Evolutionary conservation across 2,797 vertebrate genomes (phyloP), one percentile per base, ranked within the genome.

Genomic region (Thaleichthys pacificus): DNA sequence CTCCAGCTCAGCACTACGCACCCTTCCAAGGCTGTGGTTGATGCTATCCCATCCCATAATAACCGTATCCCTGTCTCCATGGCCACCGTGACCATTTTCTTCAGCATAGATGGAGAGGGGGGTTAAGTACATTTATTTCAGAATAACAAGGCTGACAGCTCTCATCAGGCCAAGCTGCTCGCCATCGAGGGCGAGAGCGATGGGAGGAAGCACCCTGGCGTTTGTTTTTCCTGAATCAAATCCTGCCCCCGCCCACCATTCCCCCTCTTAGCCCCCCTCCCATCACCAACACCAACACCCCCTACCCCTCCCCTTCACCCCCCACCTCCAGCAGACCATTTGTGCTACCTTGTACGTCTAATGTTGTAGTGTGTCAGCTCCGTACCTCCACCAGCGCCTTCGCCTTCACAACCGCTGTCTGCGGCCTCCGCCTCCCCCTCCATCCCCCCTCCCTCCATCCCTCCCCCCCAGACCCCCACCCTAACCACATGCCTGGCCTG

Each of bases 141-240:
- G 77, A 85, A 86, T 86, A 91, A 92, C 80, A 85, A 92, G 89
- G 86, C 89, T 89, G 92, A 94, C 91, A 92, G 90, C 84, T 91
- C 92, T 93, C 87, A 90, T 92, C 89, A 90, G 89, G 83, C 91
- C 79, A 86, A 73, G 80, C 87, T 77, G 84, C 86, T 86, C 77
- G 62, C 72, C 88, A 83, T 92, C 70, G 75, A 80, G 85, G 87
- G 87, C 79, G 76, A 78, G 80, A 57, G 84, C 83, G 75, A 83
- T 60, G 84, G 84, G 75, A 83, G 82, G 83, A 79, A 72, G 80
- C 81, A 75, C 75, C 75, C 51, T 51, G 38, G 73, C 72, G 80
- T 88, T 89, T 89, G 88, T 86, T 89, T 92, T 86, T 83, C 80
- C 85, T 66, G 2, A 80, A 88, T 91, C 87, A 82, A 78, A 87